Percentiles rank a stretch among this genome's conserved stretches.
phyloP scores from a whole-genome alignment of 2,113 vertebrate genomes.

The Chaenocephalus aceratus region DNA sequence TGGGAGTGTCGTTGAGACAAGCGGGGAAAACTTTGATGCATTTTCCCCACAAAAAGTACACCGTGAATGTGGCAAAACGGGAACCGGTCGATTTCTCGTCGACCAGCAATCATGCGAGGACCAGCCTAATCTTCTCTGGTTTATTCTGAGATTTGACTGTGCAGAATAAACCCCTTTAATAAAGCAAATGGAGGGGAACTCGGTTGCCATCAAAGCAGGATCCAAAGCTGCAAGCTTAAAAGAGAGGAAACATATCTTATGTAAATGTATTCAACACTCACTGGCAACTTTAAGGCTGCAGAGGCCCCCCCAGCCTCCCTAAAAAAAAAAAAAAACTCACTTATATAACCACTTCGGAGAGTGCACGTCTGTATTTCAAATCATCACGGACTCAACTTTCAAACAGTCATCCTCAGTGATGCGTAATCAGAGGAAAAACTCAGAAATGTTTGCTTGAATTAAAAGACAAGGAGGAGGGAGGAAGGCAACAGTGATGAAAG shows the following conservation, averaged over 20 bases:
- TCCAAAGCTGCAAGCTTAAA: slow-evolving; percentile 75
- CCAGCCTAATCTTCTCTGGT: slow-evolving; percentile 55
- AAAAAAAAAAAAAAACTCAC: slow-evolving; percentile 21
- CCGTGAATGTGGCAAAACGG: slow-evolving; percentile 2
- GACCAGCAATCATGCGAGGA: slow-evolving; percentile 37
- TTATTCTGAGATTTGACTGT: slow-evolving; percentile 54
- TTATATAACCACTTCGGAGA: slow-evolving; percentile 50
- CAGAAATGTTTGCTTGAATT: slow-evolving; percentile 38
- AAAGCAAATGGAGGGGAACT: slow-evolving; percentile 74
- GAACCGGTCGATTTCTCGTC: slow-evolving; percentile 29
- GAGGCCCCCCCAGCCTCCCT: slow-evolving; percentile 29
- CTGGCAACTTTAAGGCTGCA: slow-evolving; percentile 66
- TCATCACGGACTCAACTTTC: slow-evolving; percentile 41
- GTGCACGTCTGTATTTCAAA: slow-evolving; percentile 37
- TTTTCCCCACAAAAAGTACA: not conserved
- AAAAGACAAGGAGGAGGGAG: slow-evolving; percentile 2
- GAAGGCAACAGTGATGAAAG: slow-evolving; percentile 26
- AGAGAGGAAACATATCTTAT: slow-evolving; percentile 72
- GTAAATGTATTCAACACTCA: slow-evolving; percentile 77
- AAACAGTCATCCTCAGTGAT: slow-evolving; percentile 22
- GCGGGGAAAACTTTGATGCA: not conserved
- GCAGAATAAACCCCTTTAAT: slow-evolving; percentile 72
- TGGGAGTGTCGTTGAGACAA: slow-evolving; percentile 18
- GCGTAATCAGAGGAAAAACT: slow-evolving; percentile 22
- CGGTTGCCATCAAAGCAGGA: slow-evolving; percentile 74